phyloP scores from a whole-genome alignment of 2,113 vertebrate genomes.

The Leiothrix lutea region DNA sequence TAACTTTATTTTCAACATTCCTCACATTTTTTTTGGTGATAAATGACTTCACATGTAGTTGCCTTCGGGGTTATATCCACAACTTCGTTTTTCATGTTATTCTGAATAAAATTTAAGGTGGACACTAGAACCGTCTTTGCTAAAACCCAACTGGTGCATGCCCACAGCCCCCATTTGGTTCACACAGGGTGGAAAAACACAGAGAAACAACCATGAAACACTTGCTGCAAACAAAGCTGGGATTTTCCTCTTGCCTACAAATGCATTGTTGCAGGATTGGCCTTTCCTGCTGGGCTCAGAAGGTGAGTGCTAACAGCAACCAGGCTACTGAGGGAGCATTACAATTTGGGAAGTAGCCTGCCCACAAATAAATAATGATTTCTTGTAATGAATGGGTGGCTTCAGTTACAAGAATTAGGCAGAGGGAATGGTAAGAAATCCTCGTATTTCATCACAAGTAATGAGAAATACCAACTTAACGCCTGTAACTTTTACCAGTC shows the following conservation, averaged over 20 bases:
- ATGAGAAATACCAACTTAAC: slow-evolving; percentile 54
- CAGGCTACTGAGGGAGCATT: not conserved
- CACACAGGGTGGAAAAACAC: not conserved
- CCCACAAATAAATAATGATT: not conserved
- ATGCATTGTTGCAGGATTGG: not conserved
- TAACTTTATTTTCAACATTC: slow-evolving; percentile 61
- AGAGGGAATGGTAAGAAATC: not conserved
- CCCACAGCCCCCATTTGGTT: not conserved
- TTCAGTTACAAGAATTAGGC: slow-evolving; percentile 5
- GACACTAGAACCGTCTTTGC: not conserved
- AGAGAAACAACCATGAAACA: not conserved
- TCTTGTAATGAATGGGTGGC: not conserved
- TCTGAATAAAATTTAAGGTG: slow-evolving; percentile 56
- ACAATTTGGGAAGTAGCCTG: not conserved
- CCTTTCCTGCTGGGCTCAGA: not conserved
- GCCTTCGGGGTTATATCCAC: slow-evolving; percentile 36
- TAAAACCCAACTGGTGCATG: not conserved
- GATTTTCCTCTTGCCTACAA: not conserved
- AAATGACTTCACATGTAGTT: slow-evolving; percentile 51
- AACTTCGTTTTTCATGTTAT: not conserved
- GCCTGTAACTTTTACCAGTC: not conserved
- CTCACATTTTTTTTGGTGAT: slow-evolving; percentile 57
- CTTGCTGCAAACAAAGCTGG: not conserved
- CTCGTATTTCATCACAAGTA: slow-evolving; percentile 20
- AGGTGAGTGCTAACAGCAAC: not conserved